A percentile compares a stretch with the other conserved stretches of the same genome.
Evolutionary conservation across 2,113 vertebrate species (phyloP).

Genomic region (Sinocyclocheilus maitianheensis): DNA sequence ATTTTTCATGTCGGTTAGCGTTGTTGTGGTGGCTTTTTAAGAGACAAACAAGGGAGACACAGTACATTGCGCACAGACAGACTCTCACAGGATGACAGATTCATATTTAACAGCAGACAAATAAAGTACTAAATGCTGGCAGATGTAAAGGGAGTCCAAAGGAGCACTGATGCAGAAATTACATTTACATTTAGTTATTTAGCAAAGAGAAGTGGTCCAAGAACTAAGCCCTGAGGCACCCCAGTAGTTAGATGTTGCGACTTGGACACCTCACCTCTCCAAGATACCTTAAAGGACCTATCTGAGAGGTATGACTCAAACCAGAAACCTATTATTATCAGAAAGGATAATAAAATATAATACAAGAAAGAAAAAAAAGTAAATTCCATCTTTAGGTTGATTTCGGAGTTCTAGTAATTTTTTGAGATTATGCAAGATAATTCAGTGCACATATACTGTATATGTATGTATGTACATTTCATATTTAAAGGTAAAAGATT

Average conservation of each 20-base stretch:
- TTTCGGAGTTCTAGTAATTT: neutral
- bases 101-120: constrained; percentile 24
- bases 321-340: no score
- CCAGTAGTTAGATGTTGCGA: no score
- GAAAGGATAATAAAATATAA: no score
- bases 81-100: constrained; percentile 36
- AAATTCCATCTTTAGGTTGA: neutral
- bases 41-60: constrained; percentile 6
- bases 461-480: neutral
- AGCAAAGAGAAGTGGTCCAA: no score
- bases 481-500: neutral
- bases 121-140: constrained; percentile 9
- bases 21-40: constrained; percentile 20
- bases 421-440: neutral
- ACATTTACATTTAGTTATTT: no score
- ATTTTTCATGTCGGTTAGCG: constrained; percentile 6
- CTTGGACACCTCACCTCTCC: no score
- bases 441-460: neutral
- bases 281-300: no score
- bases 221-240: no score
- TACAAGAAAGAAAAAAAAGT: neutral
- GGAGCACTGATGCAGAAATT: neutral
- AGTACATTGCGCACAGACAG: constrained; percentile 27
- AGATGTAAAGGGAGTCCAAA: neutral
- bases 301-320: no score